phyloP scores from a whole-genome alignment of 2,113 vertebrate genomes.

The Oncorhynchus masou region DNA sequence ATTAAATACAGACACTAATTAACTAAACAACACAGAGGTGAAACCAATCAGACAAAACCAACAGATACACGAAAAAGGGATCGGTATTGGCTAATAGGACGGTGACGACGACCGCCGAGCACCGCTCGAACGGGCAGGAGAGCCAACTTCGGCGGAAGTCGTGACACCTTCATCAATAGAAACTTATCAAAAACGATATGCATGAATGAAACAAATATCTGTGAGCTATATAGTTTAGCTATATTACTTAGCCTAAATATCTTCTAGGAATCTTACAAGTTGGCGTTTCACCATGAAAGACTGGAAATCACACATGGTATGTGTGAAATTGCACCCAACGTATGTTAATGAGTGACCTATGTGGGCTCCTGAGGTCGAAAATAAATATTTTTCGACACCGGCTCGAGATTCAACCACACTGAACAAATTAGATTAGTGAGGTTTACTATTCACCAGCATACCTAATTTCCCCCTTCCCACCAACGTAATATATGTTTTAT shows the following conservation, averaged over 20 bases:
- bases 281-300: constrained; percentile 4
- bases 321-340: constrained; percentile 52
- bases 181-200: constrained; percentile 2
- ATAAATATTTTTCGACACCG: constrained; percentile 74
- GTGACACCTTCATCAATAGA: constrained; percentile 63
- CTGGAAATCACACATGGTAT: constrained; percentile 35
- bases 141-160: too few relatives aligned
- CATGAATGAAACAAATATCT: neutral
- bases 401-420: constrained; percentile 75
- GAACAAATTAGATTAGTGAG: constrained; percentile 81
- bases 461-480: constrained; percentile 54
- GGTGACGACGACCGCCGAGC: too few relatives aligned
- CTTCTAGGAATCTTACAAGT: neutral
- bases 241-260: constrained; percentile 17
- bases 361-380: constrained; percentile 48
- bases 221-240: neutral
- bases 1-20: too few relatives aligned
- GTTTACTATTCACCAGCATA: constrained; percentile 65
- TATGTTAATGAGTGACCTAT: constrained; percentile 49
- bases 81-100: too few relatives aligned
- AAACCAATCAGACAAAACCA: too few relatives aligned
- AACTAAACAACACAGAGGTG: too few relatives aligned
- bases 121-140: too few relatives aligned
- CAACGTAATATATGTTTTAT: neutral
- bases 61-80: too few relatives aligned